Percentiles rank a stretch among this genome's conserved stretches.
These are phyloP conservation scores for Stomorhina lunata DNA, from an alignment of 2,888 invertebrate species.

Conservation along the genomic window DNA sequence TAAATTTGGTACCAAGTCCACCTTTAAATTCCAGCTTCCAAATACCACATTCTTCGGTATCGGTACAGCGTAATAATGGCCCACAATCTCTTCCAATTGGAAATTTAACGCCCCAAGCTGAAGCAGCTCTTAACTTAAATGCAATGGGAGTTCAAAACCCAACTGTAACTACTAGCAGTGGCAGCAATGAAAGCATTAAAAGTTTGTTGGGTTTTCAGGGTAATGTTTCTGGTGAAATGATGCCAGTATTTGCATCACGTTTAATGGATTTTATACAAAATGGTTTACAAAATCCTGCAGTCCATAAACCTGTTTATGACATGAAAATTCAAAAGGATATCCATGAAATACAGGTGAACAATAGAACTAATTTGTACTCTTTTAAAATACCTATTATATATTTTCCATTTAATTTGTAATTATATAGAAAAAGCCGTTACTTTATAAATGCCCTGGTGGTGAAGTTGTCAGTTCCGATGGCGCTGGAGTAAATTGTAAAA, in stretches of 20 bases:
- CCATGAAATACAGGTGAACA: constrained; percentile 71
- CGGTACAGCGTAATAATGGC: neutral
- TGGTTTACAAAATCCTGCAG: constrained; percentile 63
- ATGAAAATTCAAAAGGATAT: constrained; percentile 73
- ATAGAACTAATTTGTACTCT: neutral
- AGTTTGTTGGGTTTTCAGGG: constrained; percentile 53
- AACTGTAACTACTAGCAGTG: constrained; percentile 6
- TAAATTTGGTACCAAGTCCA: constrained; percentile 40
- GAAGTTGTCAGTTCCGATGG: constrained; percentile 73
- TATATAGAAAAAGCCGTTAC: constrained; percentile 69
- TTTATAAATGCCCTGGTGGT: constrained; percentile 72
- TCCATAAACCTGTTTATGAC: constrained; percentile 71
- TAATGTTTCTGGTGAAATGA: constrained; percentile 68
- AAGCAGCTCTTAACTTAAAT: constrained; percentile 48
- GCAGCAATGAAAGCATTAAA: constrained; percentile 57
- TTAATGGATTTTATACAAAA: constrained; percentile 70
- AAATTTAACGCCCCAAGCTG: constrained; percentile 50
- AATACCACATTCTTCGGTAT: neutral
- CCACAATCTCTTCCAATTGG: constrained; percentile 50
- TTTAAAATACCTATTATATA: neutral
- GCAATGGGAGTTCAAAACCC: neutral
- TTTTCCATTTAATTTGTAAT: constrained; percentile 8
- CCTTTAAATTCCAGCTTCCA: constrained; percentile 41
- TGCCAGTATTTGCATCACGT: constrained; percentile 69
- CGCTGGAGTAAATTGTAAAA: constrained; percentile 69